Conservation (phyloP, 2,113 vertebrate genomes). For the Paracyprichromis sp. region DNA sequence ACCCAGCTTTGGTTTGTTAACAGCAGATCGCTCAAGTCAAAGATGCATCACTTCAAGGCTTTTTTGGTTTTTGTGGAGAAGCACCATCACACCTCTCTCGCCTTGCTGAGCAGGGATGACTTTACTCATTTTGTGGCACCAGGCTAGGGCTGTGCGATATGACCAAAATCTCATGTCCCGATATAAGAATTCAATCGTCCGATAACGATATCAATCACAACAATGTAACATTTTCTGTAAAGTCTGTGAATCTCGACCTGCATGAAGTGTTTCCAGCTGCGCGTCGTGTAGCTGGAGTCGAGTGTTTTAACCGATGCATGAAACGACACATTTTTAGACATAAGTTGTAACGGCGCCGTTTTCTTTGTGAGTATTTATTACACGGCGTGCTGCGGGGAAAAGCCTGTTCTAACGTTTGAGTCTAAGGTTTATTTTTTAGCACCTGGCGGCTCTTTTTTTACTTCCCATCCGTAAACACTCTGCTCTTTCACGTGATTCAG, state of each 20-base stretch:
- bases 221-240: neutral
- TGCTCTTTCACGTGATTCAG: too few relatives aligned
- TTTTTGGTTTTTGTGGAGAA: neutral
- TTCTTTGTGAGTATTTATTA: too few relatives aligned
- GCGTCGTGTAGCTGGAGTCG: accelerated
- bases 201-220: accelerated
- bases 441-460: accelerated
- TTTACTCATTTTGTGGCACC: neutral
- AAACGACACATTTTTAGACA: neutral
- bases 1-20: neutral
- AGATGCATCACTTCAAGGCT: neutral
- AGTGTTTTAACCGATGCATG: neutral
- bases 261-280: accelerated
- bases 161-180: accelerated
- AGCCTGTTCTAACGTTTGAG: too few relatives aligned
- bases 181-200: accelerated
- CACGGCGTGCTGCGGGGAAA: too few relatives aligned
- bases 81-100: neutral
- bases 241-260: accelerated
- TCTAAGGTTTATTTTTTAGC: too few relatives aligned
- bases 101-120: neutral
- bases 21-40: neutral
- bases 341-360: too few relatives aligned
- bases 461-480: accelerated
- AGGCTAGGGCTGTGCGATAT: neutral